phyloP scores from a whole-genome alignment of 1,140 invertebrate species.

The Brachionus rubens region DNA sequence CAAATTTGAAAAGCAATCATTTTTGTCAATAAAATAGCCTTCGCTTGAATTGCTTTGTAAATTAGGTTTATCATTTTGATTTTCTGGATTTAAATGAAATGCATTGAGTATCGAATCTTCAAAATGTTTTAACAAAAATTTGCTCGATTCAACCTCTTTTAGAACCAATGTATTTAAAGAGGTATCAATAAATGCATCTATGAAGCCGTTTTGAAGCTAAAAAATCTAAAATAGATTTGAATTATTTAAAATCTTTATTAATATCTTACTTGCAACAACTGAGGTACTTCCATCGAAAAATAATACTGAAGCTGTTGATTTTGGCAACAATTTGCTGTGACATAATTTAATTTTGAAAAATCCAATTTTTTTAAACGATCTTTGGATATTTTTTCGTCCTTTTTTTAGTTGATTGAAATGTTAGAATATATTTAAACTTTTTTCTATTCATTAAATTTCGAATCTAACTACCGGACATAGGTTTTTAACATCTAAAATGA shows the following conservation, averaged over 20 bases:
- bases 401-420: background rate
- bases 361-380: slow-evolving; percentile 29
- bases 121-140: slow-evolving; percentile 37
- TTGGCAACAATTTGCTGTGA: slow-evolving; percentile 29
- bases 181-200: slow-evolving; percentile 26
- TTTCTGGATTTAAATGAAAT: background rate
- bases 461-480: no score
- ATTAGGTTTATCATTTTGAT: background rate
- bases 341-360: slow-evolving; percentile 39
- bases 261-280: slow-evolving; percentile 16
- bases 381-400: background rate
- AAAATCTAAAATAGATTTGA: background rate
- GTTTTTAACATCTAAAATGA: no score
- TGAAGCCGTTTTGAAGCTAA: slow-evolving; percentile 12
- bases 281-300: slow-evolving; percentile 42
- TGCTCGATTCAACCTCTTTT: slow-evolving; percentile 33
- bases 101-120: slow-evolving; percentile 6
- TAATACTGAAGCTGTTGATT: slow-evolving; percentile 45
- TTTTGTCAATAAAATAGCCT: slow-evolving; percentile 26
- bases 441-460: no score
- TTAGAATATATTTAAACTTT: background rate
- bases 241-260: background rate
- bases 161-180: slow-evolving; percentile 17
- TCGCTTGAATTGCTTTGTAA: slow-evolving; percentile 1
- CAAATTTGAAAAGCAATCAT: slow-evolving; percentile 11